A percentile compares a stretch with the other conserved stretches of the same genome.
Conservation (phyloP, 23 tunicate species). For the Ascidia mentula region DNA sequence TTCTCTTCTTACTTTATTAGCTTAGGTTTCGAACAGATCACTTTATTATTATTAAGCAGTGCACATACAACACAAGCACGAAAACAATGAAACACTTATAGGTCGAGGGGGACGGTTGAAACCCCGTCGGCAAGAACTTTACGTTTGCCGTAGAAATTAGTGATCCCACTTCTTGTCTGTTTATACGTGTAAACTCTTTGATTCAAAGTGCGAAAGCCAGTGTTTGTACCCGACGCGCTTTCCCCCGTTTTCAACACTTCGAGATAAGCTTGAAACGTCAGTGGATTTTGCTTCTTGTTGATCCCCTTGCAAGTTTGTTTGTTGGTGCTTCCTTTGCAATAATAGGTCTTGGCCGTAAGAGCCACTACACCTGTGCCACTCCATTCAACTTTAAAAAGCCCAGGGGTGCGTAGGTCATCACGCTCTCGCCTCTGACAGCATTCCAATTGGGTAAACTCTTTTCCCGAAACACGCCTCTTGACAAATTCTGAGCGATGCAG, state of each 20-base stretch:
- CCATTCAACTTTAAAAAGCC: background rate
- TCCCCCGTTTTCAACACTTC: background rate
- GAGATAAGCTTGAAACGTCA: background rate
- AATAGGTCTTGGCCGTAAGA: background rate
- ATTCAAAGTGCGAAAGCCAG: background rate
- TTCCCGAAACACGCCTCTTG: background rate
- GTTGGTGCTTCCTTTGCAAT: background rate
- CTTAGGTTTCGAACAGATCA: too few relatives aligned
- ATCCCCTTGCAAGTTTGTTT: background rate
- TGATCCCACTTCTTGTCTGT: background rate
- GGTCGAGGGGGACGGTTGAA: background rate
- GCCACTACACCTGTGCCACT: background rate
- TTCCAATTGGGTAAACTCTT: background rate
- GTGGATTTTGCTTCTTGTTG: background rate
- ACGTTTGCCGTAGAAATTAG: too few relatives aligned
- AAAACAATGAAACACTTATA: too few relatives aligned
- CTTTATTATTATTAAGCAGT: too few relatives aligned
- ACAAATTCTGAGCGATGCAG: background rate
- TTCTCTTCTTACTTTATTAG: too few relatives aligned
- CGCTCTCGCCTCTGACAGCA: background rate
- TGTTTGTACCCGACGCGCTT: background rate
- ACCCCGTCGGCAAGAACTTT: background rate
- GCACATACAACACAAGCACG: too few relatives aligned
- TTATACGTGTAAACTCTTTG: background rate
- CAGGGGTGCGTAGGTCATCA: background rate